A percentile compares a stretch with the other conserved stretches of the same genome.
These are phyloP conservation scores for Dromaius novaehollandiae DNA, from an alignment of 2,113 vertebrate genomes.

Conservation along the genomic window DNA sequence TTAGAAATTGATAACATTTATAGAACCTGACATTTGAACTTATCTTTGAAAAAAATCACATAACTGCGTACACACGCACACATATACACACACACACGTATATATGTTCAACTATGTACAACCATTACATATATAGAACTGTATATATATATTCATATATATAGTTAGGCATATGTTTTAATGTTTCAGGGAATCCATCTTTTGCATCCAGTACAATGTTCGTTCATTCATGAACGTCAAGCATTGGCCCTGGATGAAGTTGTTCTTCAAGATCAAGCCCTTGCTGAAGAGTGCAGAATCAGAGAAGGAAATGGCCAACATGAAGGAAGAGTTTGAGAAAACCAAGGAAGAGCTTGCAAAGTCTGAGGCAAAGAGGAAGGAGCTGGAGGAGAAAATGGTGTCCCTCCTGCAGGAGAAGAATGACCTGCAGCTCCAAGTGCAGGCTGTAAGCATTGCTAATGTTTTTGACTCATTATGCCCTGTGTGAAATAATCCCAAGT, in stretches of 20 bases:
- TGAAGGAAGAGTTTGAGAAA: constrained; percentile 88
- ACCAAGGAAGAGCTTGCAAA: constrained; percentile 87
- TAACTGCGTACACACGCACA: not conserved
- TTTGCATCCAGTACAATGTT: constrained; percentile 87
- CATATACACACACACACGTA: not conserved
- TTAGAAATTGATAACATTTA: not conserved
- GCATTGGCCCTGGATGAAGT: constrained; percentile 86
- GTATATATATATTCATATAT: not conserved
- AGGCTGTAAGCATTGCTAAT: constrained; percentile 75
- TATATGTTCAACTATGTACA: not conserved
- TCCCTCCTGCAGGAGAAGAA: constrained; percentile 87
- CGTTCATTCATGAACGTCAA: constrained; percentile 89
- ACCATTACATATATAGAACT: not conserved
- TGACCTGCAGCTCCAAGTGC: constrained; percentile 87
- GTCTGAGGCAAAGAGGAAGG: constrained; percentile 84
- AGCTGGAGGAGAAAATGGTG: constrained; percentile 88
- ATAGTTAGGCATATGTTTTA: not conserved
- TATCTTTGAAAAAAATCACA: not conserved
- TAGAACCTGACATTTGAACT: not conserved
- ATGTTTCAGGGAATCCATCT: constrained; percentile 81
- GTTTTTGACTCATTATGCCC: not conserved
- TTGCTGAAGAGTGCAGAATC: constrained; percentile 86
- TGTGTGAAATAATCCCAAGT: not conserved
- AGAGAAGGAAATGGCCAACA: constrained; percentile 85
- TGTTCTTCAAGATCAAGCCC: constrained; percentile 87